Evolutionary conservation across 2,888 invertebrate species (phyloP).

Genomic region (Morpho helenor): DNA sequence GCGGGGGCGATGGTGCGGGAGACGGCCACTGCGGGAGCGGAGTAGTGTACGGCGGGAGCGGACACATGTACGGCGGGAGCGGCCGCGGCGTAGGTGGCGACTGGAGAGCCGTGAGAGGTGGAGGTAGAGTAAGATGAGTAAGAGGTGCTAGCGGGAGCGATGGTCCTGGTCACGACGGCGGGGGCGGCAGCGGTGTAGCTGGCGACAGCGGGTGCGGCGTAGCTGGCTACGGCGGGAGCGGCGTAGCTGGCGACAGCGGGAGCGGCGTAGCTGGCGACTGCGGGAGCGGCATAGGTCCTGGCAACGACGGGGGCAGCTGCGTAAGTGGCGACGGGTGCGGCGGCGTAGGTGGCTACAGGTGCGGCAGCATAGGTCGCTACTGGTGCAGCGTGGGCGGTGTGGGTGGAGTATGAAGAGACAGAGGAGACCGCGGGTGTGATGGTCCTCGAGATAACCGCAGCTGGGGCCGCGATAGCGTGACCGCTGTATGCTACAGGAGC

Average conservation of each 20-base stretch:
- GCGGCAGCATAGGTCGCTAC: conserved; percentile 44
- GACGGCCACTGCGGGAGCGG: conserved; percentile 42
- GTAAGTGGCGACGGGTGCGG: conserved; percentile 36
- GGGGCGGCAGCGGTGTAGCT: conserved; percentile 39
- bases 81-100: conserved; percentile 38
- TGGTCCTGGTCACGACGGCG: conserved; percentile 36
- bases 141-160: conserved; percentile 33
- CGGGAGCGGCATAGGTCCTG: conserved; percentile 30
- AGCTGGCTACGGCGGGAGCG: conserved; percentile 30
- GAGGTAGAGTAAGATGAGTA: conserved; percentile 32
- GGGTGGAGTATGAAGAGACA: conserved; percentile 44
- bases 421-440: conserved; percentile 55
- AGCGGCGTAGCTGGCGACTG: conserved; percentile 37
- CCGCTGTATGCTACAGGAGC: conserved; percentile 70
- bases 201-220: conserved; percentile 31
- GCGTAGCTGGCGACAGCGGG: conserved; percentile 42
- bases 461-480: conserved; percentile 58
- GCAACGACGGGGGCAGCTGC: conserved; percentile 46
- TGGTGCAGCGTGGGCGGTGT: conserved; percentile 36
- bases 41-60: conserved; percentile 28
- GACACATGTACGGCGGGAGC: conserved; percentile 22
- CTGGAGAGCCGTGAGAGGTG: conserved; percentile 38
- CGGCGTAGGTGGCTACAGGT: conserved; percentile 44
- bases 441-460: conserved; percentile 57
- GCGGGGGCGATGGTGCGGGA: conserved; percentile 27